phyloP scores from a whole-genome alignment of 2,888 invertebrate genomes.

The Synanthedon tipuliformis region DNA sequence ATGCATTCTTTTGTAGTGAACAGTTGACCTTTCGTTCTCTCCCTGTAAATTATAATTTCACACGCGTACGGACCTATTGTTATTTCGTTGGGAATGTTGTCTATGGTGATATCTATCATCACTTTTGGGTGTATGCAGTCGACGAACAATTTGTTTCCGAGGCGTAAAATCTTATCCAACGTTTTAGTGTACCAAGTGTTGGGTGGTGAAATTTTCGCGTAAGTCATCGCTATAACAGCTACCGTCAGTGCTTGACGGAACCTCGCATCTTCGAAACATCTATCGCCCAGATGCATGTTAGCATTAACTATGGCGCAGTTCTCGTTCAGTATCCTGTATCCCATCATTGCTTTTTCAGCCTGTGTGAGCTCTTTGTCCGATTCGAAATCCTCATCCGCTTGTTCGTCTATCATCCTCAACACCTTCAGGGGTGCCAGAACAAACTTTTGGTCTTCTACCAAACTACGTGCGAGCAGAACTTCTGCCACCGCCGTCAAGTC shows the following conservation, averaged over 20 bases:
- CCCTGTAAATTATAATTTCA: conserved; percentile 70
- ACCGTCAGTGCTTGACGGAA: conserved; percentile 73
- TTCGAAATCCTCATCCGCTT: conserved; percentile 54
- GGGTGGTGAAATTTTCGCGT: conserved; percentile 74
- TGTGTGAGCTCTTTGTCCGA: conserved; percentile 57
- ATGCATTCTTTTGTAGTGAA: conserved; percentile 64
- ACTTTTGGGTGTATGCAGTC: conserved; percentile 62
- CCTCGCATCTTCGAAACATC: conserved; percentile 69
- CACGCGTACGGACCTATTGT: conserved; percentile 68
- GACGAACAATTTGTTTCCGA: conserved; percentile 71
- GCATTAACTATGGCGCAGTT: conserved; percentile 69
- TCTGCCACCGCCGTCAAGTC: conserved; percentile 60
- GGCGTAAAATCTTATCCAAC: conserved; percentile 68
- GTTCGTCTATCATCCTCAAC: conserved; percentile 52
- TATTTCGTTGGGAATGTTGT: conserved; percentile 69
- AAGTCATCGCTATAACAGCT: conserved; percentile 71
- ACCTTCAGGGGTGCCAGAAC: conserved; percentile 59
- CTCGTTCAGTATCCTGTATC: conserved; percentile 66
- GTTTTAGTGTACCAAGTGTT: conserved; percentile 71
- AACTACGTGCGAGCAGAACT: conserved; percentile 56
- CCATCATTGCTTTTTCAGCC: conserved; percentile 63
- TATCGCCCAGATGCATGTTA: conserved; percentile 69
- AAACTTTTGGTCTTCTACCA: conserved; percentile 60
- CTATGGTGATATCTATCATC: conserved; percentile 57
- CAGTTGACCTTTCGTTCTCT: conserved; percentile 56